These are phyloP conservation scores for Acrocyrtus sp. DNA, from an alignment of 2,888 invertebrate genomes.

Conservation along the genomic window DNA sequence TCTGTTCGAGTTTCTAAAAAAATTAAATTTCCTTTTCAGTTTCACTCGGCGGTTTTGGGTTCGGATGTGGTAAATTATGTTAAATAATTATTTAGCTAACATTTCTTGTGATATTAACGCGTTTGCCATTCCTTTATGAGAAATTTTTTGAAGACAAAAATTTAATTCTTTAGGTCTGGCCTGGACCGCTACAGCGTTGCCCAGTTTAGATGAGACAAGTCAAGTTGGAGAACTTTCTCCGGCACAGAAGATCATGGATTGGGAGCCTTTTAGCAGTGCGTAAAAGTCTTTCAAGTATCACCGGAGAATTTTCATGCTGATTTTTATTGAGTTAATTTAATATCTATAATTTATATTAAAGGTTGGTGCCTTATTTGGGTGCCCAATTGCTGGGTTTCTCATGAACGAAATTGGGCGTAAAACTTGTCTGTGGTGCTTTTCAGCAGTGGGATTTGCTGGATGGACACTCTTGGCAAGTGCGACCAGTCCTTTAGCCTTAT, in stretches of 20 bases:
- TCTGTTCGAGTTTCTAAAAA: not conserved
- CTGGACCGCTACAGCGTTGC: conserved; percentile 40
- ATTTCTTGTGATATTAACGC: no score
- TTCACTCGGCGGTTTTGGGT: conserved; percentile 42
- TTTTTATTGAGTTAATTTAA: not conserved
- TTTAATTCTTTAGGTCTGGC: no score
- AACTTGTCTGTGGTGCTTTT: conserved; percentile 69
- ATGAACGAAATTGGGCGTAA: conserved; percentile 71
- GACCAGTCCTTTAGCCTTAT: no score
- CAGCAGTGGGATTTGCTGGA: conserved; percentile 71
- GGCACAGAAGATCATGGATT: conserved; percentile 38
- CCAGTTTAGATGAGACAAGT: conserved; percentile 27
- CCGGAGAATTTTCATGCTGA: not conserved
- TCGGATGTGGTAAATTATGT: no score
- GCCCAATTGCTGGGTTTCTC: conserved; percentile 67
- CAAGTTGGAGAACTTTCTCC: conserved; percentile 26
- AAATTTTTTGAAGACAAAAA: no score
- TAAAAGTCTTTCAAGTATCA: not conserved
- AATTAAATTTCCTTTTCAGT: conserved; percentile 7
- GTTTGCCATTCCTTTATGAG: no score
- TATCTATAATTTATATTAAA: not conserved
- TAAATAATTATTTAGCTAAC: no score
- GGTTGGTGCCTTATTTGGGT: conserved; percentile 37
- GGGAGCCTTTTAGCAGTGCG: conserved; percentile 31
- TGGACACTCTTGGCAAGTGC: conserved; percentile 72